Evolutionary conservation across 2,888 invertebrate genomes (phyloP).

Genomic region (Heliconius erato): DNA sequence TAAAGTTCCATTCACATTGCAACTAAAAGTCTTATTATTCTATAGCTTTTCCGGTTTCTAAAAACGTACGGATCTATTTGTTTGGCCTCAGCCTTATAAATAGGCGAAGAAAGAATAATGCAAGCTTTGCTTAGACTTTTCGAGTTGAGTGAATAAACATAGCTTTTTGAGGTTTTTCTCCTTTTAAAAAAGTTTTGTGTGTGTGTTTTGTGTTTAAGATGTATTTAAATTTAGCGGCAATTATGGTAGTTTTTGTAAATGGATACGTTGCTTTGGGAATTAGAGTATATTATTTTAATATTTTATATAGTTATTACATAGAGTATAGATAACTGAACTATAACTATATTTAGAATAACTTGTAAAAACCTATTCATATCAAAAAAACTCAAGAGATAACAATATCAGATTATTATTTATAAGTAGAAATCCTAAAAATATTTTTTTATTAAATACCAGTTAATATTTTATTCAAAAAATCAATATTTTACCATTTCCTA

Average conservation of each 20-base stretch:
- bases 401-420: too few relatives aligned
- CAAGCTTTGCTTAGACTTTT: constrained; percentile 23
- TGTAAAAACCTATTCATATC: too few relatives aligned
- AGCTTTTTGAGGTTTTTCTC: constrained; percentile 5
- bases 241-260: not conserved
- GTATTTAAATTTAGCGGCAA: not conserved
- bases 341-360: too few relatives aligned
- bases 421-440: too few relatives aligned
- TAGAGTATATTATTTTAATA: too few relatives aligned
- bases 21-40: constrained; percentile 37
- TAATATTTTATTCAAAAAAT: too few relatives aligned
- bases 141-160: constrained; percentile 22
- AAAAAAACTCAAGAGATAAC: too few relatives aligned
- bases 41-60: constrained; percentile 35
- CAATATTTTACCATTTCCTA: too few relatives aligned
- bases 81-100: constrained; percentile 26
- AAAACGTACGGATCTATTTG: constrained; percentile 36
- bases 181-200: constrained; percentile 4
- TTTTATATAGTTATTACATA: too few relatives aligned
- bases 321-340: too few relatives aligned
- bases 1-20: constrained; percentile 46
- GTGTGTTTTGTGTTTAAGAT: not conserved
- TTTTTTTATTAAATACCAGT: too few relatives aligned
- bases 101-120: constrained; percentile 31
- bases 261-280: too few relatives aligned